These are phyloP conservation scores for Crenichthys baileyi DNA, from an alignment of 2,797 vertebrate genomes.

Conservation along the genomic window DNA sequence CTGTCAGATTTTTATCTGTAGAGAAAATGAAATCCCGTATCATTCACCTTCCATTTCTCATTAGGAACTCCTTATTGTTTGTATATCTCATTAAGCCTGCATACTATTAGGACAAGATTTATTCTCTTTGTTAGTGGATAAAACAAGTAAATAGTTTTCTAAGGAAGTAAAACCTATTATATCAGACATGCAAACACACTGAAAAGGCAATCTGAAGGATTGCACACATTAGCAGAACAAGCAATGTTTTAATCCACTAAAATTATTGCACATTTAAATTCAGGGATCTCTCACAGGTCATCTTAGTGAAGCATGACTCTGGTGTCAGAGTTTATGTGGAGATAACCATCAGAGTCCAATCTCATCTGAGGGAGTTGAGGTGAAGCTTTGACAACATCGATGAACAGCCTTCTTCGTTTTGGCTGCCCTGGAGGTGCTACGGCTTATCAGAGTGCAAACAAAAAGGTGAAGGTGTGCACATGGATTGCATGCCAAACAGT, in stretches of 20 bases:
- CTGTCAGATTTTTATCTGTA: neutral
- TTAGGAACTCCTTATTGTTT: neutral
- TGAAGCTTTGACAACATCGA: neutral
- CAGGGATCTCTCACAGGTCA: neutral
- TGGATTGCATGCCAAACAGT: neutral
- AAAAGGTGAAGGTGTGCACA: neutral
- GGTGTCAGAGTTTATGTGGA: slow-evolving; percentile 1
- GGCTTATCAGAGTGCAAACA: neutral
- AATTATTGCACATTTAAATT: neutral
- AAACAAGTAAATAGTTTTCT: slow-evolving; percentile 56
- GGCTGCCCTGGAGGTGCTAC: neutral
- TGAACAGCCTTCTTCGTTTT: neutral
- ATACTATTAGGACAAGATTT: slow-evolving; percentile 41
- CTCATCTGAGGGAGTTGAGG: neutral
- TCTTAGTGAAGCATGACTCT: neutral
- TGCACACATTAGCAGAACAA: neutral
- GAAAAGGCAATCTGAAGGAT: neutral
- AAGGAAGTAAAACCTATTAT: neutral
- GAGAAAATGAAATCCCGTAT: neutral
- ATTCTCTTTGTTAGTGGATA: slow-evolving; percentile 43
- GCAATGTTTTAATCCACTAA: slow-evolving; percentile 1
- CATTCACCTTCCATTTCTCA: neutral
- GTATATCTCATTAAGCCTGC: slow-evolving; percentile 7
- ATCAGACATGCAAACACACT: neutral
- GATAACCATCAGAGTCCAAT: neutral